A percentile compares a stretch with the other conserved stretches of the same genome.
Evolutionary conservation across 2,113 vertebrate species (phyloP).

Genomic region (Sminthopsis crassicaudata): DNA sequence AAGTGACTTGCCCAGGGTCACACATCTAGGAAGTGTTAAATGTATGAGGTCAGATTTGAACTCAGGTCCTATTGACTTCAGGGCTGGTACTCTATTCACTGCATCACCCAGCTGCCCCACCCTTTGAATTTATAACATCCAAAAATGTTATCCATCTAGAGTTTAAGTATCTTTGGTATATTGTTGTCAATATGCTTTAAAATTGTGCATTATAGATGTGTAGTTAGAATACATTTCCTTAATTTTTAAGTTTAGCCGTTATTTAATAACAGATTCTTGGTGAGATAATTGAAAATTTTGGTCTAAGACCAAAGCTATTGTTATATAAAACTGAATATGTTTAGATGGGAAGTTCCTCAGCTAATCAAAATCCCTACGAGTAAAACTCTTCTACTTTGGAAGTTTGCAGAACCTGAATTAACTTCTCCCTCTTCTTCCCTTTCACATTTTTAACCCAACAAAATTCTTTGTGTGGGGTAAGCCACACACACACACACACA

Average conservation of each 20-base stretch:
- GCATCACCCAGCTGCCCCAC: too few relatives aligned
- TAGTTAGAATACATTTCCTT: not conserved
- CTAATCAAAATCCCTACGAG: not conserved
- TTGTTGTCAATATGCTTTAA: not conserved
- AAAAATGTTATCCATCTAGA: not conserved
- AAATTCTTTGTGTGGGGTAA: slow-evolving; percentile 26
- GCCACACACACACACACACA: too few relatives aligned
- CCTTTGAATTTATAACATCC: not conserved
- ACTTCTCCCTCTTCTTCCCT: not conserved
- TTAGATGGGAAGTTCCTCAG: not conserved
- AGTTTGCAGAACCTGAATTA: not conserved
- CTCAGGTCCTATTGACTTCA: too few relatives aligned
- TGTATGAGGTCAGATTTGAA: too few relatives aligned
- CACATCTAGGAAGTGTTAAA: too few relatives aligned
- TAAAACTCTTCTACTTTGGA: not conserved
- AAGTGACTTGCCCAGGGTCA: too few relatives aligned
- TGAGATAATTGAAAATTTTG: not conserved
- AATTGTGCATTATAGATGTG: not conserved
- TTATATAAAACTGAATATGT: not conserved
- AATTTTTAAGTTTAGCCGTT: not conserved
- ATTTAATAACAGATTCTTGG: not conserved
- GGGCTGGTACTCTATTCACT: too few relatives aligned
- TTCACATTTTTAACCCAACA: not conserved
- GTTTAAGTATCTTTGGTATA: not conserved
- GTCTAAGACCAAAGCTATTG: not conserved